phyloP scores from a whole-genome alignment of 1,140 invertebrate species.

The Chlorops oryzae region DNA sequence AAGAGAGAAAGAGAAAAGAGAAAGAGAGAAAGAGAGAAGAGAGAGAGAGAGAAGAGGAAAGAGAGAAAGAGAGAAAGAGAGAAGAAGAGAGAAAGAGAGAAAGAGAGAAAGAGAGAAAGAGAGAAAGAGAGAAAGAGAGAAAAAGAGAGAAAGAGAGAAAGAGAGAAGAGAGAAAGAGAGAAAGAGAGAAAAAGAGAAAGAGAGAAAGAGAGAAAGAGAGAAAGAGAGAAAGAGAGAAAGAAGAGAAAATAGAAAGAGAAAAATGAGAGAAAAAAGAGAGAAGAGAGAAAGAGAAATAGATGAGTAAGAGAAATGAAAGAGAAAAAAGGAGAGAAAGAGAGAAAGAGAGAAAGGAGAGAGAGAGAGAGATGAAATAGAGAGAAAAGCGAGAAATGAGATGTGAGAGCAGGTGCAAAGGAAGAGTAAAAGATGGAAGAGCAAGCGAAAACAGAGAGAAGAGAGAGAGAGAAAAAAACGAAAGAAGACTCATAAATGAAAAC shows the following conservation, averaged over 20 bases:
- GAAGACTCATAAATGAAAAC: neutral
- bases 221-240: neutral
- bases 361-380: too few relatives aligned
- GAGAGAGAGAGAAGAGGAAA: neutral
- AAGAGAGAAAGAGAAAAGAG: neutral
- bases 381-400: neutral
- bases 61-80: neutral
- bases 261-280: neutral
- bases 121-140: neutral
- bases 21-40: neutral
- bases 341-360: neutral
- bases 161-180: neutral
- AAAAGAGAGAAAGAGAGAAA: neutral
- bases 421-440: neutral
- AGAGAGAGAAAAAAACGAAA: neutral
- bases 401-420: neutral
- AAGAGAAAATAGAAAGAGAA: neutral
- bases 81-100: neutral
- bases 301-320: neutral
- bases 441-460: neutral
- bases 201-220: neutral
- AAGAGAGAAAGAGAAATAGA: neutral
- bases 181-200: neutral
- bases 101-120: neutral
- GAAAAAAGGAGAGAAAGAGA: neutral